Evolutionary conservation across 1,140 invertebrate genomes (phyloP), one percentile per base, ranked within the genome.

Genomic region (Drosophila ercepeae): DNA sequence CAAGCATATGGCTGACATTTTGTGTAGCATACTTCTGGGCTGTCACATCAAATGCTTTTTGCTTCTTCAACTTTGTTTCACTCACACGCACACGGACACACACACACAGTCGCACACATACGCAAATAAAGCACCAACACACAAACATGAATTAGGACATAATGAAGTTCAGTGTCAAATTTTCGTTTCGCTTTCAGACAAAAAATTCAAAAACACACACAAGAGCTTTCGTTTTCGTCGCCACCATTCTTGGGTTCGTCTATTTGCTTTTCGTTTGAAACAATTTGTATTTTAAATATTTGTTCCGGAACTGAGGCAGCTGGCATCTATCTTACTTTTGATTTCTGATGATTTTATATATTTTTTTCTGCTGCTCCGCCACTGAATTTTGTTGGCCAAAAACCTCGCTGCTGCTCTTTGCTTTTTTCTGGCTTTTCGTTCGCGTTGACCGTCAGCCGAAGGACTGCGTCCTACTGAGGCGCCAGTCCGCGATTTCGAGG

Each of bases 381-480:
- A 70, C 32, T 58, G 32, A 23, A 11, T 58, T 41, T 18, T 14
- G 14, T 4, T 14, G 4, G 55, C 53, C 60, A 21, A 60, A 64
- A 16, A 75, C 50, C 52, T 60, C 18, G 21, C 39, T 76, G 51
- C 65, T 75, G 59, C 61, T 55, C 54, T 52, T 41, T 41, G 13
- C 23, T 55, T 13, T 39, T 49, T 79, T 64, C 74, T 84, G 72
- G 55, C 81, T 86, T 73, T 41, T 74, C 59, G 76, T 67, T 81
- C 78, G 81, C 81, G 81, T 86, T 81, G 81, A 86, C 81, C 81
- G 81, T 84, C 72, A 84, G 81, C 83, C 81, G 81, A 84, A 84
- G 81, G 81, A 84, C 81, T 84, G 81, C 72, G 81, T 84, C 81
- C 81, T 84, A 84, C 81, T 84, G 81, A 84, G 75, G 78, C 67